Conservation (phyloP, 2,797 vertebrate genomes). For the Dicrostonyx torquatus region DNA sequence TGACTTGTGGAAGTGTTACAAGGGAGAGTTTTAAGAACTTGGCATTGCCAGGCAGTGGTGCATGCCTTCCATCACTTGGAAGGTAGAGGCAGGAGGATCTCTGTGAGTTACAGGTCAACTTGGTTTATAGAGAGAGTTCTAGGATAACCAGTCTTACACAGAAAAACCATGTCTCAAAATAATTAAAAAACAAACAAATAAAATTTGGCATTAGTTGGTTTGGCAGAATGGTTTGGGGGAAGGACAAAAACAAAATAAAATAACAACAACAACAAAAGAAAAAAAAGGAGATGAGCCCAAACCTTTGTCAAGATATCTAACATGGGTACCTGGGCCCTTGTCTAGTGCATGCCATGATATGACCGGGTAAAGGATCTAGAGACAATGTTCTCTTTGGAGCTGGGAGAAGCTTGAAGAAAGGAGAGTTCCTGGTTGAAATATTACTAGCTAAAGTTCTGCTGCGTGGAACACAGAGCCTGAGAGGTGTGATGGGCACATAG, state of each 20-base stretch:
- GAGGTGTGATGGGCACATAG: neutral
- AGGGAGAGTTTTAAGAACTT: slow-evolving; percentile 13
- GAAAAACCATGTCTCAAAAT: neutral
- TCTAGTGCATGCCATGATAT: neutral
- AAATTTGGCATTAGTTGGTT: neutral
- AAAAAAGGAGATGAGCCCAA: neutral
- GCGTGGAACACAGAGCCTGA: neutral
- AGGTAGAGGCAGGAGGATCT: neutral
- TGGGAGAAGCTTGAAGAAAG: neutral
- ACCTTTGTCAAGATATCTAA: neutral
- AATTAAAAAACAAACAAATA: neutral
- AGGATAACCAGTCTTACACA: neutral
- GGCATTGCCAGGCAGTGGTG: neutral
- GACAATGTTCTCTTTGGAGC: neutral
- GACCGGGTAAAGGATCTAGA: neutral
- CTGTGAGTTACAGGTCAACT: neutral
- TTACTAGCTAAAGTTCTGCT: neutral
- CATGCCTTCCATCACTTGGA: neutral
- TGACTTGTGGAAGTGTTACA: neutral
- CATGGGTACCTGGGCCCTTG: neutral
- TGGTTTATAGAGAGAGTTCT: neutral
- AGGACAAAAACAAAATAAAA: neutral
- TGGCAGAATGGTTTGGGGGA: neutral
- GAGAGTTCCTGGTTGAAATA: neutral
- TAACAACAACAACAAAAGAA: neutral